These are phyloP conservation scores for Mactromeris polynyma DNA, from an alignment of 2,888 invertebrate genomes.

Conservation along the genomic window DNA sequence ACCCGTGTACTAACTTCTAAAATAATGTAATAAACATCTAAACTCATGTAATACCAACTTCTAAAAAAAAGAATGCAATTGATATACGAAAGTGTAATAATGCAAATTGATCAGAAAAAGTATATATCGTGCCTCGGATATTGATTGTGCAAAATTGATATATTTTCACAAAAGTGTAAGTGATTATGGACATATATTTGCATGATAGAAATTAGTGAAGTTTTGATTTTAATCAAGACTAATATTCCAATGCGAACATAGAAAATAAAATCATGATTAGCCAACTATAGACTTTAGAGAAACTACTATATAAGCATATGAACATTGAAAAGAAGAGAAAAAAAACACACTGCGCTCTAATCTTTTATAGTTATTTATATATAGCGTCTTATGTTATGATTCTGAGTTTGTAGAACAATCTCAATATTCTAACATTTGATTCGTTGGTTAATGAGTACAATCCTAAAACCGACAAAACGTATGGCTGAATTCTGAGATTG, in stretches of 20 bases:
- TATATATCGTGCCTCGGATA: neutral
- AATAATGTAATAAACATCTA: too few species aligned
- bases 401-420: too few species aligned
- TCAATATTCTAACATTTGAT: too few species aligned
- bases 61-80: neutral
- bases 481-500: neutral
- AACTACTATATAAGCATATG: neutral
- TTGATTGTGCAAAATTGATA: neutral
- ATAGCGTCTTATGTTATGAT: too few species aligned
- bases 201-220: neutral
- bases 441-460: neutral
- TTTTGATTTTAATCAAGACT: neutral
- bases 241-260: conserved; percentile 20
- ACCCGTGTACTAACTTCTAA: too few species aligned
- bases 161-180: neutral
- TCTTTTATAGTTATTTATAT: too few species aligned
- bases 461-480: neutral
- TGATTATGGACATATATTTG: neutral
- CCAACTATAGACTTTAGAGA: neutral
- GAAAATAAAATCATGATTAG: neutral
- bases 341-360: too few species aligned
- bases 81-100: neutral
- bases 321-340: neutral
- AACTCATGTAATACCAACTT: too few species aligned
- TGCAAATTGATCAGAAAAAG: neutral